Conservation (phyloP, 2,797 vertebrate species). For the Lepidocolaptes lacrymiger region DNA sequence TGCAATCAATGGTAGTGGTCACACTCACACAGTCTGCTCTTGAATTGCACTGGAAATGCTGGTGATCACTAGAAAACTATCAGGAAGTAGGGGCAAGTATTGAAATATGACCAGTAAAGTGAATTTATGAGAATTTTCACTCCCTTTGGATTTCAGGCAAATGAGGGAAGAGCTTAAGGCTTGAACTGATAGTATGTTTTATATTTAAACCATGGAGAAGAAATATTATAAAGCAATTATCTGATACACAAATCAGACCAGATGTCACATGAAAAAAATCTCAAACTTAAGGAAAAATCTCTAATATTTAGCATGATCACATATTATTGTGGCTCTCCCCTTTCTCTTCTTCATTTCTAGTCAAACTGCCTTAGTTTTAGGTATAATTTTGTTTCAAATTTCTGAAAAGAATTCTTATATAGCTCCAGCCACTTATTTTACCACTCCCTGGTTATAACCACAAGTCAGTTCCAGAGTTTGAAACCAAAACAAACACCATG, state of each 20-base stretch:
- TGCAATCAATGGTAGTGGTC: neutral
- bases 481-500: neutral
- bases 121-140: neutral
- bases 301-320: neutral
- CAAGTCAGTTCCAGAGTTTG: neutral
- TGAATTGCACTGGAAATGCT: neutral
- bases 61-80: neutral
- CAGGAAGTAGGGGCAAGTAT: neutral
- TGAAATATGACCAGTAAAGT: neutral
- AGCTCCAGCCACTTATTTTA: neutral
- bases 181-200: neutral
- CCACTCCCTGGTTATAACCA: neutral
- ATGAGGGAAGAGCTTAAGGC: neutral
- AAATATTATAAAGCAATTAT: neutral
- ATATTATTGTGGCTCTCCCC: neutral
- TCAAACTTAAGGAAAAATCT: neutral
- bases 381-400: neutral
- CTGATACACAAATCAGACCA: neutral
- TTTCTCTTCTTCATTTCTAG: neutral
- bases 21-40: neutral
- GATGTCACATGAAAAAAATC: neutral
- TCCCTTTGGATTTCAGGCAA: neutral
- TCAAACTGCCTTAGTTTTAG: neutral
- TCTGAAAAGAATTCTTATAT: neutral
- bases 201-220: neutral